Base-by-base conservation (phyloP, 2,888 invertebrate genomes). In the Brachypterus glaber region DNA sequence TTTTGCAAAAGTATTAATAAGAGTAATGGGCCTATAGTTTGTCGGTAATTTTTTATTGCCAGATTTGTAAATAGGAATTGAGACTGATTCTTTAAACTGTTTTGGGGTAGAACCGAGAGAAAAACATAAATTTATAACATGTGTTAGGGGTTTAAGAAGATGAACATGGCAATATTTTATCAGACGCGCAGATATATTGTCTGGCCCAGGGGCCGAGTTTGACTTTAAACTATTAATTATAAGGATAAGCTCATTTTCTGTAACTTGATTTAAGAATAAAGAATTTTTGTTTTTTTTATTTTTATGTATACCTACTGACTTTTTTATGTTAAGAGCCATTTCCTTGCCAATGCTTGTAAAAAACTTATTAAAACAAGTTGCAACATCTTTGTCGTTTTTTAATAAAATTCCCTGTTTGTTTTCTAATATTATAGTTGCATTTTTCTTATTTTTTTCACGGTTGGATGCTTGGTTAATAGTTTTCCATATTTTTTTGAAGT, bases 301-400 rank as follows among this genome's bases (percentile, higher is more conserved):
- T 21, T 5, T 9, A 21, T 21, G 21, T 21, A 9, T 21, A 21
- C 21, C 21, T 9, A 21, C 21, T 21, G 21, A 9, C 5, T 21
- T 21, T 21, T 21, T 21, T 7, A 21, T 21, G 9, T 21, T 21
- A 21, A 5, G 5, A 9, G 21, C 21, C 21, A 21, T 21, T 21
- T 21, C 21, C 9, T 21, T 21, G 21, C 21, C 21, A 5, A 21
- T 9, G 9, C 9, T 21, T 7, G 21, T 9, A 21, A 21, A 21
- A 21, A 21, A 21, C 9, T 21, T 21, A 9, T 21, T 21, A 21
- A 21, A 21, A 21, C 21, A 21, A 7, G 12, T 35, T 29, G 29
- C 27, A 35, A 26, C 12, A 12, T 8, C 35, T 17, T 35, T 35
- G 25, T 26, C 26, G 18, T 16, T 17, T 21, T 35, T 35, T 12